Evolutionary conservation across 2,113 vertebrate genomes (phyloP).

Genomic region (Colaptes auratus): DNA sequence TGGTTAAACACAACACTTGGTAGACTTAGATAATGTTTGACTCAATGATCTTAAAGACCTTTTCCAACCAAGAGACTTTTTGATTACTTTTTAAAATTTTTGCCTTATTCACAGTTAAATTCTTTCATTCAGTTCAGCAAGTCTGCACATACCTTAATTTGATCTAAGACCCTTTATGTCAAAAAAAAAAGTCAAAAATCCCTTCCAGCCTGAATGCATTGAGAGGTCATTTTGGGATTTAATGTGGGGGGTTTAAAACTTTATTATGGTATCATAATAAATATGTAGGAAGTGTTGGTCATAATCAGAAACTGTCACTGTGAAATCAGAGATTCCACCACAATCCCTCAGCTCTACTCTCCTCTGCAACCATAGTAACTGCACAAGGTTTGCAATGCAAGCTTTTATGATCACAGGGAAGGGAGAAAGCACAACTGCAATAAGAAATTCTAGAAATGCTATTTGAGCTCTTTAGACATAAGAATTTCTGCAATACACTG

Average conservation of each 20-base stretch:
- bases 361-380: not conserved
- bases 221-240: not conserved
- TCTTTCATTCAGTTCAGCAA: not conserved
- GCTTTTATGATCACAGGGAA: not conserved
- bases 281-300: not conserved
- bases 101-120: not conserved
- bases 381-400: rapidly evolving
- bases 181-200: not conserved
- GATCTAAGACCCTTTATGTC: not conserved
- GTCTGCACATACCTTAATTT: not conserved
- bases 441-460: not conserved
- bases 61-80: too few relatives aligned
- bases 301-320: not conserved
- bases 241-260: not conserved
- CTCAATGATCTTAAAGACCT: too few relatives aligned
- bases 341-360: not conserved
- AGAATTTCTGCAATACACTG: not conserved
- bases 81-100: not conserved
- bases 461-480: not conserved
- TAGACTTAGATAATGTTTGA: too few relatives aligned
- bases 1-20: too few relatives aligned
- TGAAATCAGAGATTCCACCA: not conserved
- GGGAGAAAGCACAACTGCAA: not conserved
- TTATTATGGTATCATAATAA: not conserved
- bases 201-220: not conserved